Base-by-base conservation (phyloP, 1,140 invertebrate genomes). In the Apis laboriosa region DNA sequence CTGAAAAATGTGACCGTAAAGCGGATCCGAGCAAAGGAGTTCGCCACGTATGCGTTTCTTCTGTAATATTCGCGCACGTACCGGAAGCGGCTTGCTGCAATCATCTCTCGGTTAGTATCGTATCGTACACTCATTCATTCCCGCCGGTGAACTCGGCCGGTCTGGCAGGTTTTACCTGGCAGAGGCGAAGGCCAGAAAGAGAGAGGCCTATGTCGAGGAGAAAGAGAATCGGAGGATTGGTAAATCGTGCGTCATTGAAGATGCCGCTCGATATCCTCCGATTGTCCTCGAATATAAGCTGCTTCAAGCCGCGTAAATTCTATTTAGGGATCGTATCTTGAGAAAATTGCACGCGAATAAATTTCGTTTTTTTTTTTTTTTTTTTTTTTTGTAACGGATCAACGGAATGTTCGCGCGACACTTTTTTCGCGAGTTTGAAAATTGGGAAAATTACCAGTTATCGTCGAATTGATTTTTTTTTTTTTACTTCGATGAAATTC, bases 241-340 rank as follows among this genome's bases (percentile, higher is more conserved):
- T 51, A 78, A 89, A 88, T 78, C 84, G 78, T 77, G 80, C 84
- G 88, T 89, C 84, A 89, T 87, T 80, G 71, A 77, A 56, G 73
- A 64, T 34, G 28, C 53, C 53, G 28, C 53, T n/a, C 77, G 58
- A 72, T 43, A 43, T 73, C 77, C 55, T 55, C 34, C 75, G 58
- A 68, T 70, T 51, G 64, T 75, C 64, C 80, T 34, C 80, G 51
- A 60, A 49, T 17, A 13, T 78, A 49, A 68, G 43, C 55, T 13
- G 51, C 13, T 34, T 58, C 76, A 76, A 8, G n/a, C 21, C n/a
- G 71, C 55, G 71, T 34, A 58, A n/a, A 60, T 58, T 73, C 71
- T 60, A 58, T 60, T 49, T 73, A 19, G 19, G n/a, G 49, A 68
- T 43, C 19, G 66, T 21, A 12, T 49, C 19, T 13, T 0, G 21